Conservation (phyloP, 2,113 vertebrate genomes). For the Nematolebias whitei region DNA sequence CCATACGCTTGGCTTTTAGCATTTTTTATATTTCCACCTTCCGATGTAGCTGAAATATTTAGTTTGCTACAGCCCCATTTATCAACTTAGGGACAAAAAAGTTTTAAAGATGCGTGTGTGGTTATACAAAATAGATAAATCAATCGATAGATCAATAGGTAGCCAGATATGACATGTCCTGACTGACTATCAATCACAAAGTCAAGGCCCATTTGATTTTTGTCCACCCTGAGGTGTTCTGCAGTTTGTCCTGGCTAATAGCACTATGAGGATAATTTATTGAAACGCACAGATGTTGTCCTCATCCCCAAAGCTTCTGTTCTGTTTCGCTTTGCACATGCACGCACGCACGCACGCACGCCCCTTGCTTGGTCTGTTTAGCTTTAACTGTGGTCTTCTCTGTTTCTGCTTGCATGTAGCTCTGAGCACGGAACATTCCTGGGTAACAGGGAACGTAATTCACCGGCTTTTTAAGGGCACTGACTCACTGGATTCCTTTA, state of each 20-base stretch:
- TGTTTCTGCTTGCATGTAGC: constrained; percentile 51
- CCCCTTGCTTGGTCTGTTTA: constrained; percentile 39
- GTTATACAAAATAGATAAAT: too few species aligned
- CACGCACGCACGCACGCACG: not conserved
- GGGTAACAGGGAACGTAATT: constrained; percentile 57
- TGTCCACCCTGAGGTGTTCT: constrained; percentile 31
- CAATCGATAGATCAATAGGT: too few species aligned
- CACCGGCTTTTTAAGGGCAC: constrained; percentile 44
- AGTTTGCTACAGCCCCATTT: constrained; percentile 22
- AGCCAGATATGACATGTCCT: constrained; percentile 42
- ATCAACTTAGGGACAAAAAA: constrained; percentile 1
- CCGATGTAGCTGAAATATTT: constrained; percentile 5
- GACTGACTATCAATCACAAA: constrained; percentile 41
- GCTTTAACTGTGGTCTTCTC: constrained; percentile 46
- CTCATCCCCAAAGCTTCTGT: constrained; percentile 53
- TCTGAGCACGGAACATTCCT: constrained; percentile 59
- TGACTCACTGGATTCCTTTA: constrained; percentile 36
- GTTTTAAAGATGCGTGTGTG: constrained; percentile 18
- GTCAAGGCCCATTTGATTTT: constrained; percentile 36
- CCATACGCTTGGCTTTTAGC: constrained; percentile 32
- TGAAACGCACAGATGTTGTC: constrained; percentile 53
- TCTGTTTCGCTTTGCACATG: constrained; percentile 30
- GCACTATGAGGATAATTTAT: constrained; percentile 36
- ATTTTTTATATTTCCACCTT: constrained; percentile 34
- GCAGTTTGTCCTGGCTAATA: constrained; percentile 49